Percentiles rank a stretch among this genome's conserved stretches.
Evolutionary conservation across 2,113 vertebrate species (phyloP).

Genomic region (Microtus richardsoni): DNA sequence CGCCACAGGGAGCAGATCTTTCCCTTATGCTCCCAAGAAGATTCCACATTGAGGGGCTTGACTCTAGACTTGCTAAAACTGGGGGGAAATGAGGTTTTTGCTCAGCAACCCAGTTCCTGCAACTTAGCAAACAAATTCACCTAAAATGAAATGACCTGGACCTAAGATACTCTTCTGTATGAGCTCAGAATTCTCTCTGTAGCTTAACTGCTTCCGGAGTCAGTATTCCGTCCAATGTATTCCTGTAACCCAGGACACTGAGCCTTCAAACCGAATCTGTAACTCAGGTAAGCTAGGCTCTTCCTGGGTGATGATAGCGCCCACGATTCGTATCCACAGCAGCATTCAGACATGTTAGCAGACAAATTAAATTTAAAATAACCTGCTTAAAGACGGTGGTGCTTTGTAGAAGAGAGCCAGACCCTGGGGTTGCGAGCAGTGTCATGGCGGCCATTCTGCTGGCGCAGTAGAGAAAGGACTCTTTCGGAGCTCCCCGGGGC

Average conservation of each 20-base stretch:
- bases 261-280: background rate
- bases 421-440: conserved; percentile 62
- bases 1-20: background rate
- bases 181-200: background rate
- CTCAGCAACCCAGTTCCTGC: background rate
- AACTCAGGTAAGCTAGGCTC: conserved; percentile 10
- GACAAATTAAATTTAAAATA: conserved; percentile 64
- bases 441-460: conserved; percentile 70
- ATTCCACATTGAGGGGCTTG: background rate
- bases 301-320: background rate
- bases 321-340: background rate
- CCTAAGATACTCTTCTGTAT: background rate
- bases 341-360: conserved; percentile 16
- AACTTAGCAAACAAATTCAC: background rate
- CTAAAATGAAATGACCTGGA: background rate
- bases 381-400: conserved; percentile 70
- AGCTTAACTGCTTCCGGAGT: background rate
- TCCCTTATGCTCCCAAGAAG: background rate
- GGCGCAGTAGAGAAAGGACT: conserved; percentile 70
- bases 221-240: background rate
- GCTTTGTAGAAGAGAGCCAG: conserved; percentile 63
- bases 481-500: conserved; percentile 74
- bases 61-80: background rate
- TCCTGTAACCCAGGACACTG: background rate
- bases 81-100: background rate